phyloP scores from a whole-genome alignment of 37 sponge, comb jelly and placozoan species.

The Bolinopsis microptera region DNA sequence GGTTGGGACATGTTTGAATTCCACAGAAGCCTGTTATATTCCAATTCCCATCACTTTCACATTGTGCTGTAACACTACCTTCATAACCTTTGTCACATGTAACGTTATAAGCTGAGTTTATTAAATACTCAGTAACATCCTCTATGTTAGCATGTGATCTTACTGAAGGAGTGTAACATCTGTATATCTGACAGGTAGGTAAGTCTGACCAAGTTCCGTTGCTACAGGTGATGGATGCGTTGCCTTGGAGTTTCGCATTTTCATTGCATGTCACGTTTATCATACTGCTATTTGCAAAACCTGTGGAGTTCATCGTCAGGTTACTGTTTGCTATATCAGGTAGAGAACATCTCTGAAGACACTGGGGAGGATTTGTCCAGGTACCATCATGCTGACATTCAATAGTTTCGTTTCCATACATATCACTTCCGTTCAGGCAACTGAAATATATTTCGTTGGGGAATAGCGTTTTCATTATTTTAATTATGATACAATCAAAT shows the following conservation, averaged over 20 bases:
- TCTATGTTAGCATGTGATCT: slow-evolving; percentile 5
- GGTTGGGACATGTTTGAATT: not conserved
- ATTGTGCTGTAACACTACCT: not conserved
- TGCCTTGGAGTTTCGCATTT: slow-evolving; percentile 10
- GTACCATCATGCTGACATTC: slow-evolving; percentile 33
- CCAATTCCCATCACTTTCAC: not conserved
- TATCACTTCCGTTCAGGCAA: slow-evolving; percentile 24
- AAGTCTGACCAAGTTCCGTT: slow-evolving; percentile 15
- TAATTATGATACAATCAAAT: no score
- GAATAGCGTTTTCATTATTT: no score
- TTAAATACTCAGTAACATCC: not conserved
- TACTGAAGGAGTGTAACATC: not conserved
- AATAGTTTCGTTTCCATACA: not conserved
- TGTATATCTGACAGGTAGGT: slow-evolving; percentile 6
- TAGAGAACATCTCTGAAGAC: not conserved
- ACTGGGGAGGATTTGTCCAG: slow-evolving; percentile 12
- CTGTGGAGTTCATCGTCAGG: not conserved
- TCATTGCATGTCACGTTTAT: not conserved
- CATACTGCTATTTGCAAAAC: not conserved
- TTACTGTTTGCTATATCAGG: slow-evolving; percentile 24
- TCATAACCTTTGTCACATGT: slow-evolving; percentile 40
- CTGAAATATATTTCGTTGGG: not conserved
- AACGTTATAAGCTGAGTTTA: not conserved
- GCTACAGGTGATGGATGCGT: slow-evolving; percentile 22
- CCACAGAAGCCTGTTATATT: not conserved